Base-by-base conservation (phyloP, 2,113 vertebrate genomes). In the Scalopus aquaticus region DNA sequence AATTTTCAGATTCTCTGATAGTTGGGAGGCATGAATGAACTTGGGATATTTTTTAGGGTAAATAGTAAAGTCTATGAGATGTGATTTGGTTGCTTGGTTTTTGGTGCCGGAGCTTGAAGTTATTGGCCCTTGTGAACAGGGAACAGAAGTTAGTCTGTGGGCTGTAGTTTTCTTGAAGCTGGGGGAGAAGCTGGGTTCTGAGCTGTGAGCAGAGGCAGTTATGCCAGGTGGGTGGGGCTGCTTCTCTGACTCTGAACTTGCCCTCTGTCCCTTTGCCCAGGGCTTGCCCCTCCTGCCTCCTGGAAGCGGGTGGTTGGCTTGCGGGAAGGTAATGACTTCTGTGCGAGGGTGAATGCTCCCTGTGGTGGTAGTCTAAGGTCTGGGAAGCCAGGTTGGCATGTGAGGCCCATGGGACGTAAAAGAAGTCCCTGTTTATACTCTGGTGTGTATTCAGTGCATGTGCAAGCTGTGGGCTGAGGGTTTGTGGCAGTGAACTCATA, bases 221-320 rank as follows among this genome's bases (percentile, higher is more conserved):
- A 11, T 0, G 0, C 20, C 22, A 1, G 8, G 54, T 35, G 6
- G 0, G 22, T 2, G 12, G 20, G 4, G 44, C 49, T 39, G 64
- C 28, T 80, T 58, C 4, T 6, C 51, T 28, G 62, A 26, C 5
- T 42, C 30, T 16, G 74, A 32, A 54, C 24, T 30, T 62, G 9
- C 17, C 60, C 60, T 30, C 54, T 28, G 30, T 62, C 7, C 42
- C 10, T 37, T 16, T 4, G 26, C 54, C 32, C 13, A 6, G 51
- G 4, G 42, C 19, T 62, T 42, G 20, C 44, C 30, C 22, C 39
- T 72, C 42, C 56, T 58, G 60, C 65, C 51, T 78, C 44, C n/a
- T 20, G 58, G 70, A 30, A 12, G 5, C 4, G 8, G 28, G 35
- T 44, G 44, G 4, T 17, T 87, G 62, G 6, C 32, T 0, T 22